These are phyloP conservation scores for Neoascia interrupta DNA, from an alignment of 2,888 invertebrate genomes.

Conservation along the genomic window DNA sequence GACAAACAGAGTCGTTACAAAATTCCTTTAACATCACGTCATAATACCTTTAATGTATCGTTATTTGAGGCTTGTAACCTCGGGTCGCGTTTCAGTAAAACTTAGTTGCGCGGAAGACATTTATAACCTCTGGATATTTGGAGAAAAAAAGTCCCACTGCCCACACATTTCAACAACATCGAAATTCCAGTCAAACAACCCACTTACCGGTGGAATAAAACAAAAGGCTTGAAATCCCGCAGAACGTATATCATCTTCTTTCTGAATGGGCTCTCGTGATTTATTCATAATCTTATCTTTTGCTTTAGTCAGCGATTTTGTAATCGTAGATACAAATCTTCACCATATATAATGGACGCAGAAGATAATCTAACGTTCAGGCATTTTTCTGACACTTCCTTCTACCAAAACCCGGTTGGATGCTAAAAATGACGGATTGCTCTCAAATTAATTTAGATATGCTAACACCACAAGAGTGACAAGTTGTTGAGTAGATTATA, in stretches of 20 bases:
- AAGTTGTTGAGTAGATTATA: not conserved
- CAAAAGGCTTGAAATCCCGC: conserved; percentile 2
- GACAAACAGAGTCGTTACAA: no score
- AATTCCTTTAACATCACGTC: no score
- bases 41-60: no score
- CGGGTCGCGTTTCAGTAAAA: no score
- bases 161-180: not conserved
- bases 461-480: not conserved
- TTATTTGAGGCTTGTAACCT: no score
- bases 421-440: conserved; percentile 27
- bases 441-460: conserved; percentile 25
- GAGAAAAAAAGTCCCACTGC: not conserved
- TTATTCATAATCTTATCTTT: conserved; percentile 22
- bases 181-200: not conserved
- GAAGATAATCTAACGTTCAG: not conserved
- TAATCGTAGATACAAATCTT: conserved; percentile 30
- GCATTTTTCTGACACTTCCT: conserved; percentile 1
- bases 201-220: not conserved
- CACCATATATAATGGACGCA: conserved; percentile 15
- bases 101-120: no score
- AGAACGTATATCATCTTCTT: no score
- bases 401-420: not conserved
- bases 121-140: no score
- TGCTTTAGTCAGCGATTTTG: conserved; percentile 22
- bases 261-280: conserved; percentile 21